Conservation (phyloP, 2,888 invertebrate genomes). For the Metalampra italica region DNA sequence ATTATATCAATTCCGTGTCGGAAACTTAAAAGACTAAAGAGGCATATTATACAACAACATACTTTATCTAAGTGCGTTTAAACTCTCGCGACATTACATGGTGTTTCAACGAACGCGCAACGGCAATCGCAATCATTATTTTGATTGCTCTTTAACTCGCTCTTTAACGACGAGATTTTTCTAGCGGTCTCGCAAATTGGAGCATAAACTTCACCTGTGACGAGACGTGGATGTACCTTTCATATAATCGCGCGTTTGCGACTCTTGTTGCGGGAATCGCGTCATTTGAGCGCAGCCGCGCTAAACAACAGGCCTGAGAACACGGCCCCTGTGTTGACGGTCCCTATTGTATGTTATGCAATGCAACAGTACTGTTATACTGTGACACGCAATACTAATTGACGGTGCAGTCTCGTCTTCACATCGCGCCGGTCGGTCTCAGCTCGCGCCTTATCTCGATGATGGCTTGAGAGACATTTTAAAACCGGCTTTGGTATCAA, state of each 20-base stretch:
- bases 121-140: constrained; percentile 8
- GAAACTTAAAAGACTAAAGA: too few species aligned
- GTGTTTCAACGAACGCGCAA: constrained; percentile 6
- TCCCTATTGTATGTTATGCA: constrained; percentile 60
- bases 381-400: constrained; percentile 62
- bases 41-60: too few species aligned
- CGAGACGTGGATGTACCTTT: constrained; percentile 37
- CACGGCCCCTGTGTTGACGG: constrained; percentile 49
- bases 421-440: constrained; percentile 13
- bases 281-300: constrained; percentile 29
- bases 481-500: constrained; percentile 53
- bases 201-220: constrained; percentile 9
- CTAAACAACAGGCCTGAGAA: constrained; percentile 43
- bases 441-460: constrained; percentile 35
- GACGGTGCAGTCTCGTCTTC: constrained; percentile 36
- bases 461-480: constrained; percentile 36
- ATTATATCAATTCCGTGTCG: too few species aligned
- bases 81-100: constrained; percentile 4
- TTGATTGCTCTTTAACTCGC: constrained; percentile 9
- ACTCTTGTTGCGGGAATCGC: constrained; percentile 53
- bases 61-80: too few species aligned
- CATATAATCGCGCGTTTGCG: constrained; percentile 45
- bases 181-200: constrained; percentile 25
- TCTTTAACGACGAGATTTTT: constrained; percentile 14
- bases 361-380: constrained; percentile 61